Base-by-base conservation (phyloP, 2,797 vertebrate species). In the Gymnoscopelus braueri region DNA sequence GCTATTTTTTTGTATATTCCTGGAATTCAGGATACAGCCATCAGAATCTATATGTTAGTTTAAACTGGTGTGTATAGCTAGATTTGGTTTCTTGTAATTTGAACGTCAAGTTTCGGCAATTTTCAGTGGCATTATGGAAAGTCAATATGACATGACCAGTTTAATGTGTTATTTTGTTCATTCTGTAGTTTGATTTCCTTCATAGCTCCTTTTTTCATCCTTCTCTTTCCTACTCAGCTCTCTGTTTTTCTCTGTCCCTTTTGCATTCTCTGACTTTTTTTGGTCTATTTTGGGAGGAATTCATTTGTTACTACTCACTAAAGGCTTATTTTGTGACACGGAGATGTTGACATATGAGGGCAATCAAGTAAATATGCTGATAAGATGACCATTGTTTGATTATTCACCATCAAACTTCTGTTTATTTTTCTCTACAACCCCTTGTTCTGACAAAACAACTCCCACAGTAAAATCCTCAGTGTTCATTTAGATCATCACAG, bases 371-470 rank as follows among this genome's bases (percentile, higher is more conserved):
- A 70, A 70, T 72, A 62, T 67, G 68, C 73, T 75, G 58, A 72
- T 75, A 61, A 69, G 77, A 81, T 35, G 54, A 50, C 49, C 63
- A 50, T 61, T 59, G 23, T 60, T 76, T 57, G 10, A 85, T 76
- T 77, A 82, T 85, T 82, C 84, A 39, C 1, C 71, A 67, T 51
- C 23, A 62, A 87, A 83, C 82, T 72, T 71, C 47, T 68, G 64
- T 74, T 63, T 35, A 71, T 72, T 72, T 63, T 53, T 80, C 78
- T 77, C 66, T 71, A 48, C 58, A 67, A 54, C 51, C 55, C 39
- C 59, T 50, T 60, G 48, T 8, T 65, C 48, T 66, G 67, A 74
- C 52, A n/a, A 62, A 74, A 72, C 52, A 66, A 60, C 15, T 51
- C 53, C 1, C 39, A 44, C 8, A 44, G 8, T 8, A 44, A 44